Percentiles rank a stretch among this genome's conserved stretches.
phyloP scores from a whole-genome alignment of 2,797 vertebrate genomes.

The Dendrocincla tyrannina region DNA sequence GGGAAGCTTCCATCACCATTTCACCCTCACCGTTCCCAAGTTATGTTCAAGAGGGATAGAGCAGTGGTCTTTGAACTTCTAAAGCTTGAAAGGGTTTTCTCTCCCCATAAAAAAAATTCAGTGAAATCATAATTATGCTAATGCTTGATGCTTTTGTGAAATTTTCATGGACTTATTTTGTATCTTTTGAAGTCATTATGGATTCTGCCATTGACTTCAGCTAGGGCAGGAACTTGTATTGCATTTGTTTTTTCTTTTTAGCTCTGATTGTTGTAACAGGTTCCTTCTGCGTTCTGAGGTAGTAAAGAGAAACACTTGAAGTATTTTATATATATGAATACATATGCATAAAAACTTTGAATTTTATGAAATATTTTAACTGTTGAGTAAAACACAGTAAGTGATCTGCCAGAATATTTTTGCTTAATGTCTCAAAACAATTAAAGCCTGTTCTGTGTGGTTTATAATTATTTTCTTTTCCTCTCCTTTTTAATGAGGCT shows the following conservation, averaged over 20 bases:
- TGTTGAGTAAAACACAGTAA: not conserved
- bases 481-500: conserved; percentile 11
- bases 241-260: not conserved
- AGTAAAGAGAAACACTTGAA: not conserved
- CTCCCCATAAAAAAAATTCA: not conserved
- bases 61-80: not conserved
- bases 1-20: not conserved
- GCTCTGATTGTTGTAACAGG: not conserved
- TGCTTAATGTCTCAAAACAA: not conserved
- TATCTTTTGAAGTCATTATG: not conserved
- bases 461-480: conserved; percentile 39
- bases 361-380: not conserved
- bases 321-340: not conserved
- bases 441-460: not conserved
- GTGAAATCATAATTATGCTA: not conserved
- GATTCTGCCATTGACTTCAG: not conserved
- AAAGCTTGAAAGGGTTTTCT: not conserved
- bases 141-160: not conserved
- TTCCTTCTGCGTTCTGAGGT: not conserved
- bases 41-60: not conserved
- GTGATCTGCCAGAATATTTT: not conserved
- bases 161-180: not conserved
- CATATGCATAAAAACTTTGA: not conserved
- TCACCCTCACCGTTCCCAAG: not conserved
- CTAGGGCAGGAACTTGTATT: not conserved